Evolutionary conservation across 2,888 invertebrate species (phyloP).

Genomic region (Lissonota sp.): DNA sequence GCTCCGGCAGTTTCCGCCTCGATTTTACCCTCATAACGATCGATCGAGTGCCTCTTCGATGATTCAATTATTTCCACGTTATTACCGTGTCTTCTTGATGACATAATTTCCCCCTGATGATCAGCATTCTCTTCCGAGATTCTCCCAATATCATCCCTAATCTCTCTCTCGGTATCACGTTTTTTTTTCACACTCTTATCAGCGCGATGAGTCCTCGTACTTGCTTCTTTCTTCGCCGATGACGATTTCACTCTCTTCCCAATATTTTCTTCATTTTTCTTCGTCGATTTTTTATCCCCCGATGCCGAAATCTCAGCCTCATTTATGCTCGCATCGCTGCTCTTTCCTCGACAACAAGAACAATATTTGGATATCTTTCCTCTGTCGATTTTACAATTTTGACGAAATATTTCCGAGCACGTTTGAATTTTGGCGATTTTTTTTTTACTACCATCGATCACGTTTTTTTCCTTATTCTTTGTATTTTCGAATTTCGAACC

Average conservation of each 20-base stretch:
- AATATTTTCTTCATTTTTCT: too few relatives aligned
- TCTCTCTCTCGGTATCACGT: too few relatives aligned
- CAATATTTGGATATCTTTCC: conserved; percentile 14
- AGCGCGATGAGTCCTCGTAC: too few relatives aligned
- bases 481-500: conserved; percentile 10
- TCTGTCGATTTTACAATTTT: conserved; percentile 27
- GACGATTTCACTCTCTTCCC: background rate
- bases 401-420: conserved; percentile 19
- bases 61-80: background rate
- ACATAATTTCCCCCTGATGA: too few relatives aligned
- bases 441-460: too few relatives aligned
- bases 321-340: conserved; percentile 8
- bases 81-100: background rate
- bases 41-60: background rate
- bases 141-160: too few relatives aligned
- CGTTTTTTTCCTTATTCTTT: conserved; percentile 4
- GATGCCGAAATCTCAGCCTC: background rate
- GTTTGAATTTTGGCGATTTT: conserved; percentile 1
- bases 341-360: conserved; percentile 11
- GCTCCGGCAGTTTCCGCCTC: conserved; percentile 16
- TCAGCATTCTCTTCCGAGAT: too few relatives aligned
- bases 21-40: background rate
- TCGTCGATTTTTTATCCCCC: conserved; percentile 11
- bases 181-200: too few relatives aligned
- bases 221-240: background rate